These are phyloP conservation scores for Sander lucioperca DNA, from an alignment of 2,113 vertebrate species.

Conservation along the genomic window DNA sequence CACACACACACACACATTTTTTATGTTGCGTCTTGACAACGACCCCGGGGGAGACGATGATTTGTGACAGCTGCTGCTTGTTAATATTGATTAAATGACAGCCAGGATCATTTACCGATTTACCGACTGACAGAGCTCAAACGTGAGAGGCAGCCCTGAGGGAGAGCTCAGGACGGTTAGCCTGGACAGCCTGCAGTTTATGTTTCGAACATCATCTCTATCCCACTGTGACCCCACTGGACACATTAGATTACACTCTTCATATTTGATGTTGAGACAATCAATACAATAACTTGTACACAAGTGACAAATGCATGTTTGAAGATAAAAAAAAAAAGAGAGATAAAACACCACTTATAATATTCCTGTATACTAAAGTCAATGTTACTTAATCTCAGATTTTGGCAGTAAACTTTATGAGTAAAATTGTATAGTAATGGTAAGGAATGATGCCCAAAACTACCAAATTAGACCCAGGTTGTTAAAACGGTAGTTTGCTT, in stretches of 20 bases:
- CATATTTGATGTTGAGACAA: background rate
- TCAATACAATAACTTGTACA: background rate
- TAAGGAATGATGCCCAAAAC: background rate
- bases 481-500: background rate
- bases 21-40: slow-evolving; percentile 63
- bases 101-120: slow-evolving; percentile 85
- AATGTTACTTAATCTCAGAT: background rate
- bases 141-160: slow-evolving; percentile 48
- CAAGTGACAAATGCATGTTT: background rate
- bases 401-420: background rate
- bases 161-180: slow-evolving; percentile 52
- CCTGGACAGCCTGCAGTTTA: slow-evolving; percentile 33
- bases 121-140: slow-evolving; percentile 70
- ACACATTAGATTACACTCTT: slow-evolving; percentile 34
- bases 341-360: background rate
- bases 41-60: slow-evolving; percentile 82
- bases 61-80: slow-evolving; percentile 90
- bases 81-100: slow-evolving; percentile 93
- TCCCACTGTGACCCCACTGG: slow-evolving; percentile 43
- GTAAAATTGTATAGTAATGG: background rate
- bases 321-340: background rate
- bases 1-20: slow-evolving; percentile 9
- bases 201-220: slow-evolving; percentile 50
- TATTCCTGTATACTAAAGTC: background rate
- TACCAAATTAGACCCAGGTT: background rate